Base-by-base conservation (phyloP, 2,797 vertebrate species). In the Paedocypris micromegethes region DNA sequence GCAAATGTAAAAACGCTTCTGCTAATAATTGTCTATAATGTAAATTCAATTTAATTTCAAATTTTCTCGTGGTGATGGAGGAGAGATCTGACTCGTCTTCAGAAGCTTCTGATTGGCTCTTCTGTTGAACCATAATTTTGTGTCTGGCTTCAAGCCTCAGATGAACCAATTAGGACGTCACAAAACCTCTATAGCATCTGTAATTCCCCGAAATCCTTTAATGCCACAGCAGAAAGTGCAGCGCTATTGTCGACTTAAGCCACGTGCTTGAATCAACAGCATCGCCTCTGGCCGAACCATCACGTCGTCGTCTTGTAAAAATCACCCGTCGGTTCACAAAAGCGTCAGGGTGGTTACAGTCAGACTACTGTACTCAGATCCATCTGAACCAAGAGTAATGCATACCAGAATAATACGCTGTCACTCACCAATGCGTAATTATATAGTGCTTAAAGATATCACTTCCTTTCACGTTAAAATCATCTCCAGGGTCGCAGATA, bases 201-300 rank as follows among this genome's bases (percentile, higher is more conserved):
- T 72, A 77, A 75, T 75, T 77, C 72, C 69, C 42, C 62, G 66
- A 77, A 75, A 75, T 75, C 76, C 72, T 70, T 77, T 72, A 75
- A 77, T 70, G 68, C 70, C 77, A 72, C 53, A 70, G 64, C 63
- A 66, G 66, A 70, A 78, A 78, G 58, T 70, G 68, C 42, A 74
- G 57, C 40, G 58, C 73, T 66, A 66, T 78, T 72, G 66, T 73
- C 56, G 58, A 49, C 60, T 73, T 71, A 73, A 74, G 56, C 72
- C 56, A 67, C 58, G 61, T 68, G 60, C 58, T 62, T 70, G 58
- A 72, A 68, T 65, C 72, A 71, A 9, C 50, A 58, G 48, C 59
- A 64, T 71, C n/a, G 72, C 72, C 75, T 64, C 57, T 55, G 70
- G 68, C 60, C 41, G 5, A 56, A 64, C 9, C 41, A 52, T 55